Evolutionary conservation across 2,888 invertebrate species (phyloP), one percentile per base, ranked within the genome.

Genomic region (Yponomeuta plumbellus): DNA sequence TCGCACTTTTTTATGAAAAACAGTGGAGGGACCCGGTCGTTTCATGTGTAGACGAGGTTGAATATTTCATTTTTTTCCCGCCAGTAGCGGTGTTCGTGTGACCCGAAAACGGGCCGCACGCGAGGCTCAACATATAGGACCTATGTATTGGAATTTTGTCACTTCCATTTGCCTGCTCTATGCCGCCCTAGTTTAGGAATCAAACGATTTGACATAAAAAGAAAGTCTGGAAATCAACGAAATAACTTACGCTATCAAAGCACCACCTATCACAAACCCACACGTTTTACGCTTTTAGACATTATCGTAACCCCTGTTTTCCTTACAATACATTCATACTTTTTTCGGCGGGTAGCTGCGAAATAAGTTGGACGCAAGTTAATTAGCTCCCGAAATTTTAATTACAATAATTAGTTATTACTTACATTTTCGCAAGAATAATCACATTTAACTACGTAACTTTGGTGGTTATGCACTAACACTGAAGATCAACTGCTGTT

Each of bases 21-120:
- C 44, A 52, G 44, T 52, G 17, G 17, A 52, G 44, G 44, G 44
- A 52, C 44, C 17, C 44, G 44, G 44, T 17, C 44, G 44, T 52
- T 52, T 17, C 44, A 52, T 17, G 44, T 52, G 44, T 52, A 52
- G 44, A 52, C 17, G 44, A 52, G 44, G 44, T 80, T 79, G 74
- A 79, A 81, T 81, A 80, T 83, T 84, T 83, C 76, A 83, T 80
- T 81, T 72, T 70, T 78, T 75, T 75, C 79, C 75, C 76, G 76
- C 72, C 70, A 71, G 73, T 75, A 75, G 76, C 74, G 71, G 74
- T 62, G 67, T 84, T 84, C 86, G 86, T 85, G 86, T 72, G 85
- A 84, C 84, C 86, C 79, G 72, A 84, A 85, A 85, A 81, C 80
- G 79, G 76, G 78, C 70, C 76, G 80, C 86, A 86, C 86, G 86